Evolutionary conservation across 2,888 invertebrate genomes (phyloP).

Genomic region (Papilio gigon): DNA sequence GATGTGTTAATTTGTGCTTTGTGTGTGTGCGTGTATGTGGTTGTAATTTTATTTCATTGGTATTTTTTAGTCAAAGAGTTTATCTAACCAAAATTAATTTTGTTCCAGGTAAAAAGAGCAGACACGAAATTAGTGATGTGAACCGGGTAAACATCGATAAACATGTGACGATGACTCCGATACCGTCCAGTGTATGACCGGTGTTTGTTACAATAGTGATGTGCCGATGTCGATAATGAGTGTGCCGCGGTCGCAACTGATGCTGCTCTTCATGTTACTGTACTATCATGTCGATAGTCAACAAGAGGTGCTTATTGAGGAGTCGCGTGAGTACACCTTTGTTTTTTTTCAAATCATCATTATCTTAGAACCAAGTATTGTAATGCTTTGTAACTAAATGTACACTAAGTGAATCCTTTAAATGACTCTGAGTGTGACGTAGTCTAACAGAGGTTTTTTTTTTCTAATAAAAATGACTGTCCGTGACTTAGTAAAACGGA

Average conservation of each 20-base stretch:
- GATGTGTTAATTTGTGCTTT: too few relatives aligned
- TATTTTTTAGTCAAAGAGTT: not conserved
- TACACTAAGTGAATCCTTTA: too few relatives aligned
- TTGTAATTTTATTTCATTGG: too few relatives aligned
- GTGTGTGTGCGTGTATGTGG: too few relatives aligned
- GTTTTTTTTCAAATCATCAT: too few relatives aligned
- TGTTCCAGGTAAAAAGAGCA: slow-evolving; percentile 24
- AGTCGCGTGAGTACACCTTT: slow-evolving; percentile 65
- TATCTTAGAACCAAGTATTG: too few relatives aligned
- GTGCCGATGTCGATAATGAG: slow-evolving; percentile 52
- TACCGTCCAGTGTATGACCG: not conserved
- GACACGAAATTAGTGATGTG: slow-evolving; percentile 33
- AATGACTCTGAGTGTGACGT: too few relatives aligned
- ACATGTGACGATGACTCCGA: slow-evolving; percentile 30
- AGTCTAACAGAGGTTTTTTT: too few relatives aligned
- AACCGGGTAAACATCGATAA: slow-evolving; percentile 24
- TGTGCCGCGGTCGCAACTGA: slow-evolving; percentile 56
- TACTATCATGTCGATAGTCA: slow-evolving; percentile 66
- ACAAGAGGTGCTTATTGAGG: slow-evolving; percentile 72
- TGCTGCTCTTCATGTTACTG: slow-evolving; percentile 61
- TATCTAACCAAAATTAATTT: not conserved
- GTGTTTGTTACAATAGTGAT: slow-evolving; percentile 49
- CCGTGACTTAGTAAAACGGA: too few relatives aligned
- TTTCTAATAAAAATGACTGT: too few relatives aligned
- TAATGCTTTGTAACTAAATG: too few relatives aligned